A percentile compares a stretch with the other conserved stretches of the same genome.
Evolutionary conservation across 2,888 invertebrate species (phyloP).

Genomic region (Andricus curvator): DNA sequence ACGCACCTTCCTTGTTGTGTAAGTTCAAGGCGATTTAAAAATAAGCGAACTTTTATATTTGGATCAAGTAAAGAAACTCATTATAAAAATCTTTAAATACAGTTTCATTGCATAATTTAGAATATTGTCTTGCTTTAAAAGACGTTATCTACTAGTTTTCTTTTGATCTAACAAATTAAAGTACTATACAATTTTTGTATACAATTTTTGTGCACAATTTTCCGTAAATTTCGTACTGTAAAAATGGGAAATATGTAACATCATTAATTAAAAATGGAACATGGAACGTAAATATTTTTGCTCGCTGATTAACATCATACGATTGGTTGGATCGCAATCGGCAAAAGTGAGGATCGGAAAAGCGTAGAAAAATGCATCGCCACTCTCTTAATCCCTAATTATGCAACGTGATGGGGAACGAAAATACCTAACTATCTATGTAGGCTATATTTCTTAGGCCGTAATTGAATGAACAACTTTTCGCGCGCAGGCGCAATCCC

Average conservation of each 20-base stretch:
- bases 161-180: background rate
- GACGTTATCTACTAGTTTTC: background rate
- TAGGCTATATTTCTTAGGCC: background rate
- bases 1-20: background rate
- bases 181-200: no score
- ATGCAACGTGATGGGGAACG: slow-evolving; percentile 21
- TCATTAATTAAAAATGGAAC: background rate
- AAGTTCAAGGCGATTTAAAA: slow-evolving; percentile 23
- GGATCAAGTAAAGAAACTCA: background rate
- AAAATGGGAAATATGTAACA: background rate
- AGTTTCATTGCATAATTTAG: background rate
- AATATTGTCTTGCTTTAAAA: background rate
- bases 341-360: slow-evolving; percentile 3
- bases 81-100: background rate
- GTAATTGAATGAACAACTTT: slow-evolving; percentile 23
- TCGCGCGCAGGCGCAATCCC: slow-evolving; percentile 21
- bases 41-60: background rate
- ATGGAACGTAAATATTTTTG: background rate
- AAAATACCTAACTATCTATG: background rate
- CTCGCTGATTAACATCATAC: background rate
- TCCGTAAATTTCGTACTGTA: background rate
- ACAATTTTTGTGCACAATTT: no score
- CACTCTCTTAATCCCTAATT: slow-evolving; percentile 33
- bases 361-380: slow-evolving; percentile 16
- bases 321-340: background rate